Evolutionary conservation across 2,797 vertebrate species (phyloP), one percentile per base, ranked within the genome.

Genomic region (Coracias cyanogaster): DNA sequence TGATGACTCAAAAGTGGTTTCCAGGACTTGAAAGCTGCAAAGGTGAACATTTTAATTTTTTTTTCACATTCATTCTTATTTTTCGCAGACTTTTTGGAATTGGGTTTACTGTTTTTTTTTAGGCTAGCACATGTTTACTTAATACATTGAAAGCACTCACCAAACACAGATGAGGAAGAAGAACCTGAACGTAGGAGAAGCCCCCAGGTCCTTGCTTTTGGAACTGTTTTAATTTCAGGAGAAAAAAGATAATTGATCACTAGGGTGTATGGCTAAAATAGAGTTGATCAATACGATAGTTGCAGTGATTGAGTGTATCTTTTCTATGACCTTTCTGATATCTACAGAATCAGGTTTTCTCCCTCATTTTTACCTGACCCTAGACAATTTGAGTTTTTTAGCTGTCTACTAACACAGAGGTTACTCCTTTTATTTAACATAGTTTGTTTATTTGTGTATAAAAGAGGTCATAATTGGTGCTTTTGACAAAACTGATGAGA

Each of bases 401-500:
- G 67, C 62, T 62, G 33, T 70, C 52, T 90, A 10, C 29, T 55
- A 58, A 54, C 37, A 71, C 15, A 73, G 78, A 72, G 37, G n/a
- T 71, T 73, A 16, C 13, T 64, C 17, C 37, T 88, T 25, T 33
- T 89, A 6, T 71, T 78, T 90, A 67, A 70, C 8, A 4, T 49
- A 33, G 15, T 91, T 86, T 52, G 33, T 82, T 94, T 94, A 15
- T 86, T 43, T 66, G n/a, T 83, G 19, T 91, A 58, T 25, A 24
- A 55, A 81, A 92, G 45, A 89, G 65, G 52, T 84, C 10, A 15
- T 70, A 57, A 89, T 57, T 74, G 62, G 76, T 96, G 83, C 67
- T 95, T 93, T 66, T 86, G 78, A 72, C 61, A 89, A 93, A 95
- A 80, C 81, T 80, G 73, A 74, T 86, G 45, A 86, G 73, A 86